Percentiles rank a stretch among this genome's conserved stretches.
These are phyloP conservation scores for Danio choprae DNA, from an alignment of 2,797 vertebrate species.

Conservation along the genomic window DNA sequence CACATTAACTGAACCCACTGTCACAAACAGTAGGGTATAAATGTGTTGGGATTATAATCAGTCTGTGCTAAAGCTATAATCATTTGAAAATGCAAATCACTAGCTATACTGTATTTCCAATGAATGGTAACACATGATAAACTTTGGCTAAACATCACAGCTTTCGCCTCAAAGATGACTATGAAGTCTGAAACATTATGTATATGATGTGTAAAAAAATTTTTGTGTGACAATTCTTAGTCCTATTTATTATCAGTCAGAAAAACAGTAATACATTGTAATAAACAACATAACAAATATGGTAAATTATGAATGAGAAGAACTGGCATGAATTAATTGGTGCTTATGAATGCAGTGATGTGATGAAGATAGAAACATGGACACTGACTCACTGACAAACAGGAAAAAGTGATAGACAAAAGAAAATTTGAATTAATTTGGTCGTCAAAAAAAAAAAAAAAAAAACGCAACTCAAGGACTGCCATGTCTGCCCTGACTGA, in stretches of 20 bases:
- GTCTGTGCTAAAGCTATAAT: not conserved
- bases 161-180: conserved; percentile 63
- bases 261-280: conserved; percentile 53
- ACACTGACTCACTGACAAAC: conserved; percentile 74
- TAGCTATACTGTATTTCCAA: not conserved
- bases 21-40: conserved; percentile 39
- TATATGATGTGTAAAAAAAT: conserved; percentile 1
- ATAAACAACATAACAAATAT: conserved; percentile 55
- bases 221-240: not conserved
- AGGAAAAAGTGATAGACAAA: conserved; percentile 73
- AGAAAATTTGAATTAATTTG: conserved; percentile 62
- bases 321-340: conserved; percentile 63
- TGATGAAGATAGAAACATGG: conserved; percentile 67
- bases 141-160: conserved; percentile 2
- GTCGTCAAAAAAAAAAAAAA: conserved; percentile 47
- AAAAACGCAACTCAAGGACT: conserved; percentile 70
- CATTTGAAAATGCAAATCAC: not conserved
- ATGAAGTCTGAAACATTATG: conserved; percentile 65
- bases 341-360: conserved; percentile 60
- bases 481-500: conserved; percentile 73
- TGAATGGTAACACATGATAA: too few species aligned
- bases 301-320: conserved; percentile 62
- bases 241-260: too few species aligned
- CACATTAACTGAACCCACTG: conserved; percentile 44
- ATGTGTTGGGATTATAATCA: not conserved